phyloP scores from a whole-genome alignment of 2,888 invertebrate species.

The Smittia sp. region DNA sequence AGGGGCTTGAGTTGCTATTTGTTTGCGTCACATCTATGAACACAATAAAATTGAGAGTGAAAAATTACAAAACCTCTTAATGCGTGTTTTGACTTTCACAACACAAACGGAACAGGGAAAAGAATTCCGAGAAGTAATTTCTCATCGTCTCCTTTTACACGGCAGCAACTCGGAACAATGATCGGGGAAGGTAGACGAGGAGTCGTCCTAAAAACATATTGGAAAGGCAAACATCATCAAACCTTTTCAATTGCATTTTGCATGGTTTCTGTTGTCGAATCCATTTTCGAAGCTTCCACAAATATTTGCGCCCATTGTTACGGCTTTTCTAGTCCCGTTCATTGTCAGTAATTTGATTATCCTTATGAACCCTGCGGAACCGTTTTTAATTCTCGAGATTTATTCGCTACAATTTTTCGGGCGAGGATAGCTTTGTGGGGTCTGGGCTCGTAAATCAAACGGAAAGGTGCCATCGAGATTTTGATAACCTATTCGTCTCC shows the following conservation, averaged over 20 bases:
- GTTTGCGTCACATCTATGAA: background rate
- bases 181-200: no score
- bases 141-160: no score
- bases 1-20: background rate
- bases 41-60: conserved; percentile 1
- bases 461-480: background rate
- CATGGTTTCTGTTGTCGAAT: background rate
- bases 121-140: background rate
- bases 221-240: conserved; percentile 8
- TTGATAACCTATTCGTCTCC: background rate
- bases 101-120: background rate
- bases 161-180: no score
- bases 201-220: background rate
- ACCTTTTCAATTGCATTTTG: conserved; percentile 5
- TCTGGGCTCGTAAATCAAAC: background rate
- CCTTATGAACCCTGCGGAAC: background rate
- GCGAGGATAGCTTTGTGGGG: background rate
- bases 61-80: conserved; percentile 1
- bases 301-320: conserved; percentile 10
- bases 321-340: background rate
- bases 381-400: background rate
- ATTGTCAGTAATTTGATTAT: background rate
- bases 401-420: background rate
- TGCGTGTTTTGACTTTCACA: conserved; percentile 14
- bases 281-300: background rate